Percentiles rank a stretch among this genome's conserved stretches.
These are phyloP conservation scores for Ricordea florida DNA, from an alignment of 92 coral and sea anemone species.

Conservation along the genomic window DNA sequence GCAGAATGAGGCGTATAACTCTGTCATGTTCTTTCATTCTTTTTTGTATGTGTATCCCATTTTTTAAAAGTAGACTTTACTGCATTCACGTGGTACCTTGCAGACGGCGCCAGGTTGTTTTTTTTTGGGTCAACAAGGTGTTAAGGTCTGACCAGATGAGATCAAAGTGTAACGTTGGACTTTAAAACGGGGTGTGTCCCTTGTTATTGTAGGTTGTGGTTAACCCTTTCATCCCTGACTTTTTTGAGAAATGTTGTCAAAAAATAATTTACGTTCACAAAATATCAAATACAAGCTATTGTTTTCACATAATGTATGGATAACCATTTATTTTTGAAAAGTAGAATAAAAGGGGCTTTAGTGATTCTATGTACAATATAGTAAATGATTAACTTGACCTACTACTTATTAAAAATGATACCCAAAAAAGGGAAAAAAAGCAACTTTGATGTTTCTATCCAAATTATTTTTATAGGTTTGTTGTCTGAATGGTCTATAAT, in stretches of 20 bases:
- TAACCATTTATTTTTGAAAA: slow-evolving; percentile 5
- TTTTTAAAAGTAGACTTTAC: too few relatives aligned
- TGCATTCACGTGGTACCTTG: too few relatives aligned
- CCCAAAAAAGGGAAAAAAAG: neutral
- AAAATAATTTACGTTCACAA: neutral
- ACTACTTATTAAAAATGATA: neutral
- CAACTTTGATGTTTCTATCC: neutral
- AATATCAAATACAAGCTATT: neutral
- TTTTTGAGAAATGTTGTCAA: neutral
- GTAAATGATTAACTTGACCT: neutral
- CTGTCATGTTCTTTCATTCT: too few relatives aligned
- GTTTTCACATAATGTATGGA: neutral
- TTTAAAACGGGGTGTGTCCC: too few relatives aligned
- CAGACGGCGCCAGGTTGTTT: too few relatives aligned
- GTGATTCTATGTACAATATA: neutral
- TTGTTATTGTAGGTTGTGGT: too few relatives aligned
- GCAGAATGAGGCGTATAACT: too few relatives aligned
- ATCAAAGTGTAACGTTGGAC: too few relatives aligned
- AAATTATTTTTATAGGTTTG: neutral
- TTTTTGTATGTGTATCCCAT: too few relatives aligned
- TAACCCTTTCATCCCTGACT: neutral
- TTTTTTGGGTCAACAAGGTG: too few relatives aligned
- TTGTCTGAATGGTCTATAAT: neutral
- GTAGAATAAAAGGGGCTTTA: neutral
- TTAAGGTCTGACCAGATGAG: too few relatives aligned